Base-by-base conservation (phyloP, 2,797 vertebrate species). In the Hydrophis major region DNA sequence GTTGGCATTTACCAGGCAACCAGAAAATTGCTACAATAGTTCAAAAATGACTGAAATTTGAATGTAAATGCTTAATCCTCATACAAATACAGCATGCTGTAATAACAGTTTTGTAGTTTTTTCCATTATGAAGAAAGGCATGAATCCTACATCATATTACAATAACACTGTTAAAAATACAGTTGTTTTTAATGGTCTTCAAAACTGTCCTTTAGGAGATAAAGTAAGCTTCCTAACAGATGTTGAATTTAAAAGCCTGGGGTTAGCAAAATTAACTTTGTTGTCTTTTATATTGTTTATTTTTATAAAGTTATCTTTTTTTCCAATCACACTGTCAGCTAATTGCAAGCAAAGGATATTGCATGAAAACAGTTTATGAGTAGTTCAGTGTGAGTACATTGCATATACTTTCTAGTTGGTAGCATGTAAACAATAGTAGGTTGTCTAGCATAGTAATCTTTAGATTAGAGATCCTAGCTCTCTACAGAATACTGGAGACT, bases 21-120 rank as follows among this genome's bases (percentile, higher is more conserved):
- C 95, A 94, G 95, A 95, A 96, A 96, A 97, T 96, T 96, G 95
- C 93, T 95, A 93, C 96, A 96, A 96, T 97, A 96, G 94, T 93
- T 95, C 94, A 90, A 97, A 83, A 97, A 96, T 96, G 92, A 97
- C 92, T 96, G 92, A 95, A 93, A 97, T 96, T 94, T 94, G 95
- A 96, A 96, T 93, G 93, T 90, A 95, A 94, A 92, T 93, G 92
- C 55, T 56, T 63, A 95, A 94, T 92, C 90, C 87, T 86, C 89
- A 88, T 22, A 57, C 90, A 25, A 95, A 93, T 90, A 93, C 95
- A 94, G 93, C 90, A 96, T 90, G 56, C 92, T 91, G 90, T 94
- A 96, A 61, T 91, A 96, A 96, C 91, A 95, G 92, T 92, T 93
- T 27, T 87, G 42, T 74, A 86, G 94, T 95, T 94, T 47, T 86